Evolutionary conservation across 1,140 invertebrate species (phyloP).

Genomic region (Drosophila rhopaloa): DNA sequence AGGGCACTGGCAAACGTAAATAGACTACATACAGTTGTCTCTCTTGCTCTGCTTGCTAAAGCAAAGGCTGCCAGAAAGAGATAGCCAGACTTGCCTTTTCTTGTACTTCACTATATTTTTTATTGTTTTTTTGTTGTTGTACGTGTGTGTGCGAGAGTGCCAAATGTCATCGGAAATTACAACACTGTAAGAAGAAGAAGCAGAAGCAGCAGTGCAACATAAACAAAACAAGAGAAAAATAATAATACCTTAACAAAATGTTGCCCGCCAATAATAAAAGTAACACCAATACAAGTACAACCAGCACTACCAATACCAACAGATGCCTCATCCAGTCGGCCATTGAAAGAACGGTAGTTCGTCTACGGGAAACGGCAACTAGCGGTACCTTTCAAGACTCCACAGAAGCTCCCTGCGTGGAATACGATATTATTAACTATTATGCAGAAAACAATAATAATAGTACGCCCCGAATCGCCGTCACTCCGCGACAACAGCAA

Average conservation of each 20-base stretch:
- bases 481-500: slow-evolving; percentile 19
- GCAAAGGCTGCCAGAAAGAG: slow-evolving; percentile 9
- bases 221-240: slow-evolving; percentile 59
- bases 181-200: slow-evolving; percentile 63
- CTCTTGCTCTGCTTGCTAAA: slow-evolving; percentile 11
- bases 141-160: slow-evolving; percentile 53
- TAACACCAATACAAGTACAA: slow-evolving; percentile 13
- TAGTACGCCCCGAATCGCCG: slow-evolving; percentile 16
- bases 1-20: slow-evolving; percentile 36
- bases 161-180: slow-evolving; percentile 80
- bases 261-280: slow-evolving; percentile 18
- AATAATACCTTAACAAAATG: slow-evolving; percentile 53
- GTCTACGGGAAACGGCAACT: slow-evolving; percentile 15
- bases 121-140: slow-evolving; percentile 20
- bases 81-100: slow-evolving; percentile 19
- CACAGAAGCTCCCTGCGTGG: slow-evolving; percentile 51
- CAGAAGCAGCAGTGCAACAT: slow-evolving; percentile 55
- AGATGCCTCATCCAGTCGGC: slow-evolving; percentile 52
- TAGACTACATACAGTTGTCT: slow-evolving; percentile 28
- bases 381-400: slow-evolving; percentile 1
- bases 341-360: slow-evolving; percentile 47
- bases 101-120: slow-evolving; percentile 28
- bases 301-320: slow-evolving; percentile 44
- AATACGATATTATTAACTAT: slow-evolving; percentile 71
- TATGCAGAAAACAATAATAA: slow-evolving; percentile 43